Conservation (phyloP, 2,113 vertebrate genomes). For the Sminthopsis crassicaudata region DNA sequence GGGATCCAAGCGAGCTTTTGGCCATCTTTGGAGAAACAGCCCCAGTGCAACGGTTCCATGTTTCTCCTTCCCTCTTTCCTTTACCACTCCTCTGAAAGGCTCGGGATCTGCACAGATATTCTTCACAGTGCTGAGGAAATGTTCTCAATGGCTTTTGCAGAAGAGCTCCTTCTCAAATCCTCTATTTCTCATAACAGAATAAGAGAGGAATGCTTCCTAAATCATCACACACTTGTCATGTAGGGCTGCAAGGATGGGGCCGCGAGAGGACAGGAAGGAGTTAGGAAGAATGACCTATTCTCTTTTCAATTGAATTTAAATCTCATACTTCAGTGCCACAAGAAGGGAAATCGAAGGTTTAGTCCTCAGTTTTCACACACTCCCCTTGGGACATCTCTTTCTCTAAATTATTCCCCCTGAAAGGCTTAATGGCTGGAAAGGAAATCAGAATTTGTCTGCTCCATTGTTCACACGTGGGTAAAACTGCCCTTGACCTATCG, state of each 20-base stretch:
- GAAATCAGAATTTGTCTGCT: neutral
- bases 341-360: neutral
- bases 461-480: neutral
- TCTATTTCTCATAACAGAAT: neutral
- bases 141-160: neutral
- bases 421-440: neutral
- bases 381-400: neutral
- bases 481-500: neutral
- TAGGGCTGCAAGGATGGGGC: neutral
- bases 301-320: neutral
- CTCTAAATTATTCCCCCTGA: neutral
- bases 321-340: neutral
- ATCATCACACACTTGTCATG: neutral
- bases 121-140: neutral
- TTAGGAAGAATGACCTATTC: neutral
- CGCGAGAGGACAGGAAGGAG: neutral
- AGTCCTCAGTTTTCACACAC: neutral
- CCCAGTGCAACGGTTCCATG: too few relatives aligned
- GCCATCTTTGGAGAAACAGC: neutral
- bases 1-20: neutral
- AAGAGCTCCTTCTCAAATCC: neutral
- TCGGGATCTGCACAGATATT: neutral
- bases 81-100: neutral
- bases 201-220: neutral
- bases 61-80: neutral